These are phyloP conservation scores for Galerucella calmariensis DNA, from an alignment of 2,888 invertebrate genomes.

Conservation along the genomic window DNA sequence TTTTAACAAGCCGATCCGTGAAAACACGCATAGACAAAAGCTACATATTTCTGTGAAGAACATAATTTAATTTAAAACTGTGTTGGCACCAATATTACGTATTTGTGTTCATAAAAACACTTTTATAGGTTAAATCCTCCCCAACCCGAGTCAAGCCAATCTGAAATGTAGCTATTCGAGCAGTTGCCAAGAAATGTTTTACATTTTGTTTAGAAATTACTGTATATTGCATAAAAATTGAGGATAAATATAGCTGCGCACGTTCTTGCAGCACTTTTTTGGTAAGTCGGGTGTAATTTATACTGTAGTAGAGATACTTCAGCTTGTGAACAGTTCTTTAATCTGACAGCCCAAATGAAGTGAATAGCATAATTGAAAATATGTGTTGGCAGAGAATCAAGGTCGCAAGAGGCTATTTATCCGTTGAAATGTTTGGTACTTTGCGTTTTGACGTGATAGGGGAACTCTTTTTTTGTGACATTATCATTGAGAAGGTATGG, in stretches of 20 bases:
- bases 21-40: constrained; percentile 1
- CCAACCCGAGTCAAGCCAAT: constrained; percentile 16
- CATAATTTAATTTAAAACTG: constrained; percentile 10
- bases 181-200: constrained; percentile 42
- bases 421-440: constrained; percentile 37
- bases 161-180: constrained; percentile 26
- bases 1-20: not conserved
- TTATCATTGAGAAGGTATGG: not conserved
- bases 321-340: constrained; percentile 62
- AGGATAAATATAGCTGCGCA: constrained; percentile 44
- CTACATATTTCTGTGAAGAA: not conserved
- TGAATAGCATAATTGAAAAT: constrained; percentile 65
- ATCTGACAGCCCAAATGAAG: constrained; percentile 63
- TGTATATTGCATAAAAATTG: constrained; percentile 50
- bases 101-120: not conserved
- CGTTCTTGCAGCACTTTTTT: constrained; percentile 47
- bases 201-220: constrained; percentile 46
- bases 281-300: constrained; percentile 57
- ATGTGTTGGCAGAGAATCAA: constrained; percentile 64
- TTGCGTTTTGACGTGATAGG: constrained; percentile 19
- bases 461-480: constrained; percentile 18
- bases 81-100: constrained; percentile 5
- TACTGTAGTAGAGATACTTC: constrained; percentile 56
- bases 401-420: constrained; percentile 59
- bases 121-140: constrained; percentile 13